Conservation (phyloP, 2,888 invertebrate genomes). For the Troglohyphantes excavatus region DNA sequence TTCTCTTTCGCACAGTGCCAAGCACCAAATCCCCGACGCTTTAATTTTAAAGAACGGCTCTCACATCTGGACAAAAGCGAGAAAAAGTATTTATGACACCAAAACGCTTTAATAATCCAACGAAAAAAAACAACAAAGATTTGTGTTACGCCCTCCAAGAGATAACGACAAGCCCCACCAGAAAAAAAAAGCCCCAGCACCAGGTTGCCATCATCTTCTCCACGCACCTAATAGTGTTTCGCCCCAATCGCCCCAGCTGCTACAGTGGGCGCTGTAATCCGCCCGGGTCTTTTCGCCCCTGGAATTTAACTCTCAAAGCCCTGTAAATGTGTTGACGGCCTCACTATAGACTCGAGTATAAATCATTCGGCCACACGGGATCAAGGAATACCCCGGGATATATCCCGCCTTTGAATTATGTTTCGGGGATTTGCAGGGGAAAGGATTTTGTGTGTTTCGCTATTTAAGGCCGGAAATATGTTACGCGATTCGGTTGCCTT, state of each 20-base stretch:
- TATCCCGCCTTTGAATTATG: constrained; percentile 71
- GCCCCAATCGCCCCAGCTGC: constrained; percentile 76
- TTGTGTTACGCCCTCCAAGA: neutral
- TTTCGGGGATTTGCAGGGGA: constrained; percentile 41
- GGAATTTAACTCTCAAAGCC: constrained; percentile 77
- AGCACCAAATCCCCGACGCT: neutral
- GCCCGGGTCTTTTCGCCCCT: constrained; percentile 50
- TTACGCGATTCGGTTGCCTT: constrained; percentile 25
- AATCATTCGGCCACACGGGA: constrained; percentile 78
- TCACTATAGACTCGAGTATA: constrained; percentile 73
- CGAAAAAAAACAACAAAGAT: neutral
- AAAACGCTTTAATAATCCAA: neutral
- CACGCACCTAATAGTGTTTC: constrained; percentile 69
- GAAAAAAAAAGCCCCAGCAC: constrained; percentile 37
- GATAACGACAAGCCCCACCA: neutral
- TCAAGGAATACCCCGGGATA: constrained; percentile 40
- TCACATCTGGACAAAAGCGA: neutral
- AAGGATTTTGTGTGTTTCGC: constrained; percentile 26
- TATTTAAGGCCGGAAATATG: constrained; percentile 53
- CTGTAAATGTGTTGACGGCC: constrained; percentile 71
- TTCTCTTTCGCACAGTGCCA: no score
- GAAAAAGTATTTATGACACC: neutral
- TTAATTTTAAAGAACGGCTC: neutral
- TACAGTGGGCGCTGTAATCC: constrained; percentile 73
- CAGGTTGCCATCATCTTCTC: constrained; percentile 65